A percentile compares a stretch with the other conserved stretches of the same genome.
Conservation (phyloP, 2,888 invertebrate species). For the Drosophila prolongata region DNA sequence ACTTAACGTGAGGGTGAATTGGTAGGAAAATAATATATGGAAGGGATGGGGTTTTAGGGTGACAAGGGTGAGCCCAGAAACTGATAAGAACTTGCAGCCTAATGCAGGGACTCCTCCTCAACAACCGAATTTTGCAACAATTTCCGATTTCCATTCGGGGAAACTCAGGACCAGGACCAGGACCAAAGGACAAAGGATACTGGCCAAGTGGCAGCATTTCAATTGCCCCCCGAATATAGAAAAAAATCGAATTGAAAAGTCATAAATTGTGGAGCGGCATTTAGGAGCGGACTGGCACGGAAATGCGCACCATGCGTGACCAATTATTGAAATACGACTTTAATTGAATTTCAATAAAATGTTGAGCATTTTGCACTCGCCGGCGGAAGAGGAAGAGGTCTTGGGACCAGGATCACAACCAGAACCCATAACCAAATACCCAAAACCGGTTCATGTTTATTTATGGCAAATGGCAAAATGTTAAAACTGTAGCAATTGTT, state of each 20-base stretch:
- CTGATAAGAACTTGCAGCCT: constrained; percentile 76
- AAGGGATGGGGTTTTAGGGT: constrained; percentile 19
- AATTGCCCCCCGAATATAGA: constrained; percentile 53
- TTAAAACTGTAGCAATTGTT: constrained; percentile 73
- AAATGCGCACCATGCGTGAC: constrained; percentile 83
- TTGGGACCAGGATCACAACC: constrained; percentile 13
- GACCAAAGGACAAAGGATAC: constrained; percentile 6
- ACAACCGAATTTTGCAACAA: constrained; percentile 65
- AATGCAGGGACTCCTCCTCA: constrained; percentile 53
- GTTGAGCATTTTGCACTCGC: constrained; percentile 54
- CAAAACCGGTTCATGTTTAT: constrained; percentile 72
- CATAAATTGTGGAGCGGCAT: constrained; percentile 75
- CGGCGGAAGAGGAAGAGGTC: constrained; percentile 21
- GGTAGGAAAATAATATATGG: background rate
- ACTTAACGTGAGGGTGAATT: constrained; percentile 70
- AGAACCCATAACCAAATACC: constrained; percentile 18
- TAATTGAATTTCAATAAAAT: constrained; percentile 83
- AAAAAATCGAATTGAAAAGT: constrained; percentile 69
- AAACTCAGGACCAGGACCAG: constrained; percentile 12
- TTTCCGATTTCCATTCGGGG: constrained; percentile 65
- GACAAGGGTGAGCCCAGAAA: constrained; percentile 45
- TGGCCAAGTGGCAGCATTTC: constrained; percentile 76
- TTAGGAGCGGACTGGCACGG: constrained; percentile 71
- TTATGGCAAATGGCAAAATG: constrained; percentile 65
- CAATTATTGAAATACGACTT: constrained; percentile 84